phyloP scores from a whole-genome alignment of 2,113 vertebrate genomes.

The Ardeotis arabs region DNA sequence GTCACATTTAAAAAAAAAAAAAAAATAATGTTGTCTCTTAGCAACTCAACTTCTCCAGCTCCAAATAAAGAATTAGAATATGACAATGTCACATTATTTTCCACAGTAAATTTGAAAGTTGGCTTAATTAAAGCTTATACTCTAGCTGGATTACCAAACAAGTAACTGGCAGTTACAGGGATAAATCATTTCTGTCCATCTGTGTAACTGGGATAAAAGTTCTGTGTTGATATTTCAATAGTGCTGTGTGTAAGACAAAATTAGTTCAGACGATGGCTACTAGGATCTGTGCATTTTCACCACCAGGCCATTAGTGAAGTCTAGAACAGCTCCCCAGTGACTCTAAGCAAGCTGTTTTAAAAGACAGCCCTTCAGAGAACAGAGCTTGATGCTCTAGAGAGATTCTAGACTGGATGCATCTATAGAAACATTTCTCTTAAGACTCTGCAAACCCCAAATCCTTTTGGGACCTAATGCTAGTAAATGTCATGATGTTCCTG shows the following conservation, averaged over 20 bases:
- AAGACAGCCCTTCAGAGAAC: neutral
- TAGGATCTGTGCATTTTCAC: neutral
- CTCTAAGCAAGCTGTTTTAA: neutral
- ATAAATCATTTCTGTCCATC: neutral
- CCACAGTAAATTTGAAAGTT: neutral
- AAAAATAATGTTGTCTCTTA: neutral
- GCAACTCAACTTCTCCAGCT: conserved; percentile 13
- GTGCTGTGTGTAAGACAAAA: neutral
- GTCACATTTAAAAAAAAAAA: neutral
- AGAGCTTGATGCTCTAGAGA: neutral
- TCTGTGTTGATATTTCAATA: neutral
- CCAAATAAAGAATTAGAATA: neutral
- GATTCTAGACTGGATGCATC: neutral
- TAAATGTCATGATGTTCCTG: neutral
- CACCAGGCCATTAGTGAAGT: neutral
- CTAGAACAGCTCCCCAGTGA: neutral
- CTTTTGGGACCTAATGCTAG: neutral
- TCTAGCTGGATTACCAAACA: neutral
- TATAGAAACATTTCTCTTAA: neutral
- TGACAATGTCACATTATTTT: conserved; percentile 13
- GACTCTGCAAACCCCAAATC: neutral
- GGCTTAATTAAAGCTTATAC: conserved; percentile 17
- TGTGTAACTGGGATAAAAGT: neutral
- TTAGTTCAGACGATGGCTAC: neutral
- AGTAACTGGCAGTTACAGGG: neutral